Percentiles rank a stretch among this genome's conserved stretches.
phyloP scores from a whole-genome alignment of 1,140 invertebrate genomes.

The Probaryconus sp. region DNA sequence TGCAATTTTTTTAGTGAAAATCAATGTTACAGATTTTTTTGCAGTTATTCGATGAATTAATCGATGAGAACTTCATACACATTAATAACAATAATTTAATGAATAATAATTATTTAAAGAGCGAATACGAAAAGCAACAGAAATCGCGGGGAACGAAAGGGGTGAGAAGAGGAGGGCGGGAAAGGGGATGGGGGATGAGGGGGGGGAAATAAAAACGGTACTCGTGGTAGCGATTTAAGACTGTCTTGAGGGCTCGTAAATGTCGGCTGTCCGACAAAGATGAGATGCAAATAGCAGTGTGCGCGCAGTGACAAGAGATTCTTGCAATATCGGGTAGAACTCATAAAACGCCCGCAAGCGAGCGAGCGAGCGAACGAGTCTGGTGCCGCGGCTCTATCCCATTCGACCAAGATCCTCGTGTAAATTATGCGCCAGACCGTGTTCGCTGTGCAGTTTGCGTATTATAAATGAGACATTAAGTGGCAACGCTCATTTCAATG shows the following conservation, averaged over 20 bases:
- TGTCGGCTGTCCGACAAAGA: conserved; percentile 39
- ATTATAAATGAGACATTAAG: conserved; percentile 60
- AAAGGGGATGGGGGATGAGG: too few relatives aligned
- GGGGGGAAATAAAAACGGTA: too few relatives aligned
- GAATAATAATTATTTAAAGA: too few relatives aligned
- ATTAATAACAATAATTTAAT: too few relatives aligned
- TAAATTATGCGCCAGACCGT: conserved; percentile 63
- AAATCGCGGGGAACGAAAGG: too few relatives aligned
- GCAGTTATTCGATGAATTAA: too few relatives aligned
- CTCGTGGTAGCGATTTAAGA: conserved; percentile 58
- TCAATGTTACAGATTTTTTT: too few relatives aligned
- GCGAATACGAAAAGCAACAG: too few relatives aligned
- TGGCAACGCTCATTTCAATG: conserved; percentile 47
- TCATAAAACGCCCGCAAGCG: conserved; percentile 55
- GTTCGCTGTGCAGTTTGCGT: conserved; percentile 51
- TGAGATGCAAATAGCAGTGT: conserved; percentile 52
- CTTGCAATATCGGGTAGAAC: conserved; percentile 65
- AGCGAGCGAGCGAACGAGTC: background rate
- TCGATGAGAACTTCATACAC: too few relatives aligned
- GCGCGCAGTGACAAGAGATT: conserved; percentile 54
- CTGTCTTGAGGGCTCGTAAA: conserved; percentile 65
- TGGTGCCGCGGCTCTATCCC: conserved; percentile 1
- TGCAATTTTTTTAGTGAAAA: too few relatives aligned
- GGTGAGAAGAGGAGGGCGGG: too few relatives aligned
- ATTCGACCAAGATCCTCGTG: conserved; percentile 32